Conservation (phyloP, 2,113 vertebrate species). For the Tonatia bakeri region DNA sequence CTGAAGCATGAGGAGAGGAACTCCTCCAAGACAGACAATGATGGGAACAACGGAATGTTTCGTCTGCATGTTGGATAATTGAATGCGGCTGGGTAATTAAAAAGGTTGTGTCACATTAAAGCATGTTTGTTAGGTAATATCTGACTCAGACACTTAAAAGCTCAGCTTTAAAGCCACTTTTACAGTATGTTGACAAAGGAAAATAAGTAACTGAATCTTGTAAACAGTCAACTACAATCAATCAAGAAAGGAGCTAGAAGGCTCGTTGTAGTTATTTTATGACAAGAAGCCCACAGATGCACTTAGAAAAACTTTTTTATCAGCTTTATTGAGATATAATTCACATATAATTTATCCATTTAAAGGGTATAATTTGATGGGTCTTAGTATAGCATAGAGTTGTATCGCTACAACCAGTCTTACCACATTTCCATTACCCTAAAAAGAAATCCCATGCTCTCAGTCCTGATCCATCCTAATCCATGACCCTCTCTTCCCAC, state of each 20-base stretch:
- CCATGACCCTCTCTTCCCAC: background rate
- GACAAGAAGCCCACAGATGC: background rate
- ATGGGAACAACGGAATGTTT: background rate
- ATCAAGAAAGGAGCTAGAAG: background rate
- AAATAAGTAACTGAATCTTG: conserved; percentile 22
- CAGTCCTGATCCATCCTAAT: background rate
- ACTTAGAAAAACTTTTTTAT: background rate
- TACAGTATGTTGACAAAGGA: background rate
- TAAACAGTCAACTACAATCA: background rate
- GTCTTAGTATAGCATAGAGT: background rate
- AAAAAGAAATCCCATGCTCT: background rate
- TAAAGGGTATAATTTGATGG: background rate
- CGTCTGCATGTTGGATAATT: conserved; percentile 36
- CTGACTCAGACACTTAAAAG: background rate
- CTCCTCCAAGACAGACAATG: background rate
- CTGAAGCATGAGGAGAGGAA: background rate
- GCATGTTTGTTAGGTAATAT: background rate
- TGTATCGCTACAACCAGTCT: background rate
- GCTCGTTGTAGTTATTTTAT: background rate
- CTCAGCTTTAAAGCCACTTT: background rate
- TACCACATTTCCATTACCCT: background rate
- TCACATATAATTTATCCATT: background rate
- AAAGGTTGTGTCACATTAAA: conserved; percentile 43
- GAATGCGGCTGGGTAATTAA: conserved; percentile 47
- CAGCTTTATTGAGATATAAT: background rate